phyloP scores from a whole-genome alignment of 2,888 invertebrate genomes.

The Bimastos eiseni region DNA sequence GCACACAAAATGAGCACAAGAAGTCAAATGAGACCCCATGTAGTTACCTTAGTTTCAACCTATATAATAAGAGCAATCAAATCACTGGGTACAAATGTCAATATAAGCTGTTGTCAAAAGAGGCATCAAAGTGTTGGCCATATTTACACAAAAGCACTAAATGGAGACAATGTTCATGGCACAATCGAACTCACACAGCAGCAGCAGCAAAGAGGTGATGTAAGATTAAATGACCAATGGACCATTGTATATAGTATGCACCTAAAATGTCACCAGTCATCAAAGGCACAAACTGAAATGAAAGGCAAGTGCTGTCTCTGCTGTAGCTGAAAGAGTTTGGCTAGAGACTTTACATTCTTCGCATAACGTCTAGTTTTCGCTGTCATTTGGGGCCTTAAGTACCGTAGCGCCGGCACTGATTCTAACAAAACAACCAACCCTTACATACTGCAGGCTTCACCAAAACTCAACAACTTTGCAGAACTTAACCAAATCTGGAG shows the following conservation, averaged over 20 bases:
- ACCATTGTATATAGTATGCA: background rate
- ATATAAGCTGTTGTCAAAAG: background rate
- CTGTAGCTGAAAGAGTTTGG: too few species aligned
- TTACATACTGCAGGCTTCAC: too few species aligned
- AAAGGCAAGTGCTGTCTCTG: background rate
- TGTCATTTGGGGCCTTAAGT: too few species aligned
- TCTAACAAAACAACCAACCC: too few species aligned
- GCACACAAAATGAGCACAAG: background rate
- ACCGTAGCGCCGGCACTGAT: too few species aligned
- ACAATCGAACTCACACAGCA: background rate
- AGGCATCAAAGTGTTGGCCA: background rate
- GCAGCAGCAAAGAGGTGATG: background rate
- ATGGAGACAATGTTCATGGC: background rate
- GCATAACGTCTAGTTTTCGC: too few species aligned
- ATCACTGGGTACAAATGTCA: background rate
- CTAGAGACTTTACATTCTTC: too few species aligned
- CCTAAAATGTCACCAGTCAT: background rate
- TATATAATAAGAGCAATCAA: background rate
- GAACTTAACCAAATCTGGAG: too few species aligned
- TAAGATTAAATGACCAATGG: background rate
- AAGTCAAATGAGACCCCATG: background rate
- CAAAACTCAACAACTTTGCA: too few species aligned
- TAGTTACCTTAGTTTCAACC: background rate
- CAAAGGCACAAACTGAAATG: background rate
- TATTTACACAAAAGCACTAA: background rate